A percentile compares a stretch with the other conserved stretches of the same genome.
Evolutionary conservation across 2,797 vertebrate genomes (phyloP).

Genomic region (Dryobates pubescens): DNA sequence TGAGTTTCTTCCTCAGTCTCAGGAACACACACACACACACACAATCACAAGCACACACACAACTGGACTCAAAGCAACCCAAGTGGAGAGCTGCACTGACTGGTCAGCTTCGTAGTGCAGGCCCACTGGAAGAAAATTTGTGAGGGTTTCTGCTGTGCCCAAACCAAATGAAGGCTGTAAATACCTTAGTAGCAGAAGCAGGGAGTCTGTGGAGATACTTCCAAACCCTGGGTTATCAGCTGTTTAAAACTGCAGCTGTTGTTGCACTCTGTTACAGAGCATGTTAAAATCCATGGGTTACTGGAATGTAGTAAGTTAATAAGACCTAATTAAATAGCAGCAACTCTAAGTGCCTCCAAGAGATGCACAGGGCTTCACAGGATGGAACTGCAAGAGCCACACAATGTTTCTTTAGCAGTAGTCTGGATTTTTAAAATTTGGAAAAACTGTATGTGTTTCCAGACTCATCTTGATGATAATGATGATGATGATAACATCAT

Average conservation of each 20-base stretch:
- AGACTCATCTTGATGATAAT: background rate
- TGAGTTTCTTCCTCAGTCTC: background rate
- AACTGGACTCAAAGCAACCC: background rate
- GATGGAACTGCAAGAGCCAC: background rate
- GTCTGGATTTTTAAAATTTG: background rate
- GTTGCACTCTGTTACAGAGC: background rate
- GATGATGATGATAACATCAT: too few relatives aligned
- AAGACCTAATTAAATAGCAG: background rate
- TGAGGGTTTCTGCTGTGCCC: fast-evolving
- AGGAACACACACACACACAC: fast-evolving
- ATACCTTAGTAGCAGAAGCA: background rate
- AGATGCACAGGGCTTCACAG: background rate
- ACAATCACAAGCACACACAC: background rate
- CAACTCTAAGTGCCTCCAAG: background rate
- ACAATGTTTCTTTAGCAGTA: background rate
- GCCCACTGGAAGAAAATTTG: background rate
- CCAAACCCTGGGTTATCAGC: background rate
- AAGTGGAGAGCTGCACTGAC: background rate
- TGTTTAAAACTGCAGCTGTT: background rate
- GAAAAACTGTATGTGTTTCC: background rate
- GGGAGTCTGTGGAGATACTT: background rate
- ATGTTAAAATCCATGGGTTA: background rate
- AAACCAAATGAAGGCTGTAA: background rate
- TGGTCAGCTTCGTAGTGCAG: background rate
- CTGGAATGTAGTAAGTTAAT: background rate